Base-by-base conservation (phyloP, 2,113 vertebrate genomes). In the Nycticebus coucang region DNA sequence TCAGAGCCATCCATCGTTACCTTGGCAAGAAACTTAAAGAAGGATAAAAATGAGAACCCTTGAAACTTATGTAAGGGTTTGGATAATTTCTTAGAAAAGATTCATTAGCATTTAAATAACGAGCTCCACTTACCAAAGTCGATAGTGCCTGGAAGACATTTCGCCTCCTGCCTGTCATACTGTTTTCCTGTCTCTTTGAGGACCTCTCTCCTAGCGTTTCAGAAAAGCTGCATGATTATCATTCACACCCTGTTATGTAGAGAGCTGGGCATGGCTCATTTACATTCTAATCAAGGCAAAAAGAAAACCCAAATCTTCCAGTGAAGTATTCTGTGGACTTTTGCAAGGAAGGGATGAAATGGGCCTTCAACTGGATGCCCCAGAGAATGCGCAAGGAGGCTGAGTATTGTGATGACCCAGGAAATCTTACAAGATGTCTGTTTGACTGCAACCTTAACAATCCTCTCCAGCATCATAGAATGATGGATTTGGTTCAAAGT, bases 21-120 rank as follows among this genome's bases (percentile, higher is more conserved):
- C 24, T 28, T 60, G 64, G 74, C 72, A 88, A 87, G 77, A 92
- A 93, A 81, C 57, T 50, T 80, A 41, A 55, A 80, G 92, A 89
- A 78, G 69, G 88, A 80, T 75, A 83, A 97, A 97, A 97, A 64
- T 55, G 79, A 95, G 91, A 83, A 86, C 69, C 45, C 81, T 91
- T 15, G 53, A 89, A 91, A 96, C 77, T 97, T 95, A 91, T 15
- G 26, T 95, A 97, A 97, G 85, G 85, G 64, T 7, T 82, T 78
- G 71, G 91, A 94, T 93, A 66, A 93, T 97, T 97, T 98, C 96
- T 86, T 86, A 77, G 91, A 91, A 96, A 88, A 94, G 96, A 87
- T 80, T 94, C 91, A 97, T 98, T 97, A 98, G 92, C 96, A 97
- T 97, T 97, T 97, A 94, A 97, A 97, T 97, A 95, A 95, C 92